phyloP scores from a whole-genome alignment of 2,113 vertebrate species.

The Ahaetulla prasina region DNA sequence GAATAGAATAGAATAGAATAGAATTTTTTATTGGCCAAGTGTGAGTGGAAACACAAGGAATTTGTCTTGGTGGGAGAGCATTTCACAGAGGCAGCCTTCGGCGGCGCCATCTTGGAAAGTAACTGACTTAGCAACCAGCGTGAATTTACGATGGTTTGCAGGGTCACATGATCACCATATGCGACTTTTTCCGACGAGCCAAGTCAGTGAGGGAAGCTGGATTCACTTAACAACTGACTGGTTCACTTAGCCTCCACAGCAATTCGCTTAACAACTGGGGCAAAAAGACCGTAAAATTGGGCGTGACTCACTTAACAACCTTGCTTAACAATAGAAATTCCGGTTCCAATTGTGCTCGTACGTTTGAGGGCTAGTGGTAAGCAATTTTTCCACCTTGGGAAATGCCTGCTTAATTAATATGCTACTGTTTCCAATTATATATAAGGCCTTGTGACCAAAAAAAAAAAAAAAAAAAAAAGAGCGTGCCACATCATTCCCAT shows the following conservation, averaged over 20 bases:
- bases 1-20: too few relatives aligned
- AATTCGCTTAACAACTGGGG: not conserved
- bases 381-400: not conserved
- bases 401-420: not conserved
- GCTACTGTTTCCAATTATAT: not conserved
- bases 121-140: not conserved
- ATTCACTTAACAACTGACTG: too few relatives aligned
- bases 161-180: not conserved
- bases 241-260: too few relatives aligned
- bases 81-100: too few relatives aligned
- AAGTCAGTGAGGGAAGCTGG: not conserved
- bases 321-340: not conserved
- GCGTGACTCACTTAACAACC: not conserved
- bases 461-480: too few relatives aligned
- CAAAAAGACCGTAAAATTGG: not conserved
- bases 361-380: not conserved
- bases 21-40: too few relatives aligned
- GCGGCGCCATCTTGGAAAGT: too few relatives aligned
- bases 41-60: too few relatives aligned
- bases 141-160: not conserved
- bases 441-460: not conserved
- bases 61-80: too few relatives aligned
- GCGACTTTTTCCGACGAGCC: not conserved
- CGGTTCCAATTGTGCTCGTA: not conserved
- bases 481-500: not conserved